Evolutionary conservation across 2,888 invertebrate genomes (phyloP).

Genomic region (Acleris cristana): DNA sequence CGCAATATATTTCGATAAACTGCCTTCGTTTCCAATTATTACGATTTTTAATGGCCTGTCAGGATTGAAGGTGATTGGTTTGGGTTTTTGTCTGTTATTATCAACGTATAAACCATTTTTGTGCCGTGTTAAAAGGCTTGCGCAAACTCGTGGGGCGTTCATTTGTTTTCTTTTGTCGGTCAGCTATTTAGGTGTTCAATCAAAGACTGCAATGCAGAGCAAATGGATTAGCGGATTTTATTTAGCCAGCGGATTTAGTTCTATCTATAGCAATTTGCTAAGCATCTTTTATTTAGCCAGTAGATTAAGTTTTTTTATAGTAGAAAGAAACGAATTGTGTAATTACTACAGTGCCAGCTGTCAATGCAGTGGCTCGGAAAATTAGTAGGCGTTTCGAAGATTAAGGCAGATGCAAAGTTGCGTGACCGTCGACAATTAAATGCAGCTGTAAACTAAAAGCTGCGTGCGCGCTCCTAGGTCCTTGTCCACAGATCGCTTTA

Average conservation of each 20-base stretch:
- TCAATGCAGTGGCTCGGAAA: constrained; percentile 33
- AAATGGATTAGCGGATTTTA: constrained; percentile 13
- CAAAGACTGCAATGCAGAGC: constrained; percentile 1
- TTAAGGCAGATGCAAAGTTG: constrained; percentile 37
- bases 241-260: constrained; percentile 1
- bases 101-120: constrained; percentile 47
- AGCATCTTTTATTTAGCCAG: constrained; percentile 4
- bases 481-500: constrained; percentile 16
- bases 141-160: constrained; percentile 25
- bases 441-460: constrained; percentile 35
- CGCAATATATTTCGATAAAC: constrained; percentile 55
- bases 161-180: constrained; percentile 30
- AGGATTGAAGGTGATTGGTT: constrained; percentile 49
- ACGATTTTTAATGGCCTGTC: constrained; percentile 66
- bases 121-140: constrained; percentile 25
- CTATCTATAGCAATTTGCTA: constrained; percentile 7
- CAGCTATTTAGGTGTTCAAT: constrained; percentile 20
- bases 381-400: constrained; percentile 36
- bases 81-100: constrained; percentile 59
- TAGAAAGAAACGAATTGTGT: neutral
- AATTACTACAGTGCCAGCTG: constrained; percentile 29
- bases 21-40: constrained; percentile 64
- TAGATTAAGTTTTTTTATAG: neutral
- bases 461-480: constrained; percentile 31
- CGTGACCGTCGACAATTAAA: constrained; percentile 35